A percentile compares a stretch with the other conserved stretches of the same genome.
phyloP scores from a whole-genome alignment of 2,888 invertebrate genomes.

The Bimastos eiseni region DNA sequence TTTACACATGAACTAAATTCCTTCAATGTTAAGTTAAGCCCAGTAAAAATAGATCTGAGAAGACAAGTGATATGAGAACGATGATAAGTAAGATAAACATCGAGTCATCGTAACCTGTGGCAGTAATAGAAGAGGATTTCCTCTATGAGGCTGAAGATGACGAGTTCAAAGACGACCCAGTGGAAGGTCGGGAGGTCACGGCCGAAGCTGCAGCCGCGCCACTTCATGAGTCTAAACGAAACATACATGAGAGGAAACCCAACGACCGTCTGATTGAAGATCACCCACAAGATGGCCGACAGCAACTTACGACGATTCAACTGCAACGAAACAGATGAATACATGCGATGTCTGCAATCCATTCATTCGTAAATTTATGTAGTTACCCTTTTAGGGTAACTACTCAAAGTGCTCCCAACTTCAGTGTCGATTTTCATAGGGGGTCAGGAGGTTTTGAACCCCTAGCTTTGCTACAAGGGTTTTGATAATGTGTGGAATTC shows the following conservation, averaged over 20 bases:
- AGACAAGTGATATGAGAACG: background rate
- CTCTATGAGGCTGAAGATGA: conserved; percentile 75
- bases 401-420: too few species aligned
- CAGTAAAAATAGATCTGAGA: background rate
- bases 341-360: too few species aligned
- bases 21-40: background rate
- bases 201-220: conserved; percentile 69
- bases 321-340: conserved; percentile 43
- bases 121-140: conserved; percentile 83
- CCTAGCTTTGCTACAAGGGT: too few species aligned
- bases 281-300: conserved; percentile 72
- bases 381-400: too few species aligned
- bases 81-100: too few species aligned
- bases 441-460: too few species aligned
- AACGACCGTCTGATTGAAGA: conserved; percentile 76
- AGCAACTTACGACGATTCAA: conserved; percentile 51
- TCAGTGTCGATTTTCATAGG: too few species aligned
- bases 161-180: conserved; percentile 75
- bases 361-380: too few species aligned
- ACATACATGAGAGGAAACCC: conserved; percentile 71
- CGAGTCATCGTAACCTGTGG: conserved; percentile 68
- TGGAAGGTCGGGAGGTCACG: conserved; percentile 77
- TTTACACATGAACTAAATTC: too few species aligned
- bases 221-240: conserved; percentile 70
- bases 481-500: too few species aligned